Conservation (phyloP, 2,888 invertebrate genomes). For the Orthosia gothica region DNA sequence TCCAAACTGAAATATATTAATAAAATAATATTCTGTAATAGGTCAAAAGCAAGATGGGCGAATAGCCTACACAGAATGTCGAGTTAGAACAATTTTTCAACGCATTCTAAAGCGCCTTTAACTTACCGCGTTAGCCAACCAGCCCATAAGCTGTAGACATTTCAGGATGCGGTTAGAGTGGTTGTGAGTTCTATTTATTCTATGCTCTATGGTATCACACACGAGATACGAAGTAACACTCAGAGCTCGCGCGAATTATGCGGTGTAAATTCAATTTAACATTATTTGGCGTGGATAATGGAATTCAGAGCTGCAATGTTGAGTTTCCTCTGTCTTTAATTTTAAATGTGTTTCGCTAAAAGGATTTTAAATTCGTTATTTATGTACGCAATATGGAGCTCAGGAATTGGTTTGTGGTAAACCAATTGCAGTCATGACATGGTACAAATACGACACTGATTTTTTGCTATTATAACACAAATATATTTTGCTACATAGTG, state of each 20-base stretch:
- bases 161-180: not conserved
- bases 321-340: not conserved
- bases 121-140: too few relatives aligned
- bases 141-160: not conserved
- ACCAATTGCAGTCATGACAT: not conserved
- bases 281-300: constrained; percentile 42
- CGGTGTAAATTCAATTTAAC: constrained; percentile 52
- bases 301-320: constrained; percentile 20
- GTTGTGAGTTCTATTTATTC: not conserved
- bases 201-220: constrained; percentile 20
- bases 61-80: too few relatives aligned
- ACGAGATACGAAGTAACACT: constrained; percentile 17
- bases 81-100: too few relatives aligned
- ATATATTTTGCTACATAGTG: too few relatives aligned
- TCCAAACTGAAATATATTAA: too few relatives aligned
- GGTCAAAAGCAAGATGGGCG: too few relatives aligned
- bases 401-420: not conserved
- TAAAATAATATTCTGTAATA: too few relatives aligned
- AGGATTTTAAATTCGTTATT: constrained; percentile 8
- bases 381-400: not conserved
- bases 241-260: constrained; percentile 31
- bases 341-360: constrained; percentile 9
- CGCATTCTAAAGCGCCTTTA: too few relatives aligned
- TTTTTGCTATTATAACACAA: too few relatives aligned
- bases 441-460: too few relatives aligned